Evolutionary conservation across 2,797 vertebrate genomes (phyloP), one percentile per base, ranked within the genome.

Genomic region (Myiotriccus ornatus): DNA sequence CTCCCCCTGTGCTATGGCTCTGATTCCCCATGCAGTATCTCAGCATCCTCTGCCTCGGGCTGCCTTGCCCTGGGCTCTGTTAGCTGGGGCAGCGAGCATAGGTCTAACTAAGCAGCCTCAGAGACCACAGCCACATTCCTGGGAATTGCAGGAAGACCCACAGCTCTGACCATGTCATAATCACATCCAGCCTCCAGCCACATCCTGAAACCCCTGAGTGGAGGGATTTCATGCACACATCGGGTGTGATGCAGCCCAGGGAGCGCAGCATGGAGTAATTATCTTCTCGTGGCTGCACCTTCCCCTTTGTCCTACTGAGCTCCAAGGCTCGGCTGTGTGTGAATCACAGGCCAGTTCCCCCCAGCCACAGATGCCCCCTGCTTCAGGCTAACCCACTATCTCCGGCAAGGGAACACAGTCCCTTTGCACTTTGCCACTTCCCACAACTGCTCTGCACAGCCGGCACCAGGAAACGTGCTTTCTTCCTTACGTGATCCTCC

Each of bases 1-100:
- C 28, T 30, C 23, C 50, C 64, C 28, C 56, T 3, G 6, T 16
- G 37, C n/a, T 34, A 7, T 6, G 44, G 41, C 22, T 76, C 59
- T 1, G 0, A 16, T 13, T 24, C 21, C 14, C 18, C 2, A 0
- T 23, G 15, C 32, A 34, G 41, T 12, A 35, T 25, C 10, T 3
- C 43, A 50, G 32, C 30, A 62, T 75, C 28, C 57, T 59, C 35
- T 50, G 23, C 41, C 57, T 41, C 49, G 32, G 65, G n/a, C 24
- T 78, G 57, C 47, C 67, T 67, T 27, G 49, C 21, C 21, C 39
- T 1, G 10, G 17, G n/a, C 27, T 73, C 37, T 70, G 23, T 57
- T n/a, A 65, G 56, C 43, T 50, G 53, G 46, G 28, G 14, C 43
- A 56, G 56, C 0, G 0, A 64, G 23, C 3, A 1, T 8, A 22